Evolutionary conservation across 1,140 invertebrate genomes (phyloP).

Genomic region (Bombyx mori): ASM3026992v2 NC_085124.1:10683001-10683500

Average conservation of each 20-base stretch:
- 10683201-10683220: conserved; percentile 4
- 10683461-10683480: too few species aligned
- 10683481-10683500: too few species aligned
- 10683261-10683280: too few species aligned
- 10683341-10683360: too few species aligned
- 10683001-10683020: conserved; percentile 46
- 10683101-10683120: conserved; percentile 45
- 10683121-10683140: conserved; percentile 30
- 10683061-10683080: conserved; percentile 34
- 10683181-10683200: conserved; percentile 19
- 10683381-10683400: too few species aligned
- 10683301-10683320: too few species aligned
- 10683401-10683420: too few species aligned
- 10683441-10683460: too few species aligned
- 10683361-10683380: too few species aligned
- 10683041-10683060: conserved; percentile 14
- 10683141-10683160: conserved; percentile 34
- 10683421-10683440: too few species aligned
- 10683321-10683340: too few species aligned
- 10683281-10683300: too few species aligned
- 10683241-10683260: conserved; percentile 4
- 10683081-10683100: conserved; percentile 27
- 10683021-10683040: conserved; percentile 21
- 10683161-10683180: conserved; percentile 48
- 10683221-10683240: conserved; percentile 15